phyloP scores from a whole-genome alignment of 2,113 vertebrate species.

The Syrmaticus mikado region DNA sequence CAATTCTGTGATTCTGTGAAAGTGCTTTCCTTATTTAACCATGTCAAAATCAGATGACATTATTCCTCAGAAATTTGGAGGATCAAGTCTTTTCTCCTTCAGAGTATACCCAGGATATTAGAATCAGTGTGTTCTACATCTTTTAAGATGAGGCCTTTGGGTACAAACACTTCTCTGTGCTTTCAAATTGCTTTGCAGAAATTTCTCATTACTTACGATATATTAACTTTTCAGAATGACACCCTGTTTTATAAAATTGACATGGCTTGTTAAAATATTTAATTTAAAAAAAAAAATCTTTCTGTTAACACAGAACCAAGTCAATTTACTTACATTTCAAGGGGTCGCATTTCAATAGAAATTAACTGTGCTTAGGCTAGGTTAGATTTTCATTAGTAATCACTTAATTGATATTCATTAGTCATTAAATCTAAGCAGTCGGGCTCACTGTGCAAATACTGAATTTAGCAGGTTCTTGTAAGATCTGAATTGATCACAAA shows the following conservation, averaged over 20 bases:
- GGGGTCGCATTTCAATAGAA: constrained; percentile 39
- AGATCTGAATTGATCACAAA: constrained; percentile 3
- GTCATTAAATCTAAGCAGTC: constrained; percentile 25
- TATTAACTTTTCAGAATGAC: constrained; percentile 23
- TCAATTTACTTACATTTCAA: constrained; percentile 50
- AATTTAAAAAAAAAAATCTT: neutral
- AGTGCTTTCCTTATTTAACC: neutral
- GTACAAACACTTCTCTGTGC: neutral
- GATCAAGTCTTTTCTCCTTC: neutral
- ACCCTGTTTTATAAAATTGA: constrained; percentile 34
- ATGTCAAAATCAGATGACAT: neutral
- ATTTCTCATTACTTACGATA: neutral
- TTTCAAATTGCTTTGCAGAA: constrained; percentile 29
- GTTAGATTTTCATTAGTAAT: constrained; percentile 58
- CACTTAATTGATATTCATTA: constrained; percentile 36
- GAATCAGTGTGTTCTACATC: neutral
- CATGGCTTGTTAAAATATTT: constrained; percentile 59
- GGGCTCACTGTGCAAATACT: constrained; percentile 44
- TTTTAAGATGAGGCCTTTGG: neutral
- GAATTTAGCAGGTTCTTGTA: neutral
- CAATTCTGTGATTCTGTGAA: neutral
- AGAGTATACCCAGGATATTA: neutral
- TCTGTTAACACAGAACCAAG: constrained; percentile 33
- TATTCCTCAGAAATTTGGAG: neutral
- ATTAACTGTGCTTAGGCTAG: constrained; percentile 50